A percentile compares a stretch with the other conserved stretches of the same genome.
phyloP scores from a whole-genome alignment of 2,888 invertebrate species.

The Mesodorylaimus sp. region DNA sequence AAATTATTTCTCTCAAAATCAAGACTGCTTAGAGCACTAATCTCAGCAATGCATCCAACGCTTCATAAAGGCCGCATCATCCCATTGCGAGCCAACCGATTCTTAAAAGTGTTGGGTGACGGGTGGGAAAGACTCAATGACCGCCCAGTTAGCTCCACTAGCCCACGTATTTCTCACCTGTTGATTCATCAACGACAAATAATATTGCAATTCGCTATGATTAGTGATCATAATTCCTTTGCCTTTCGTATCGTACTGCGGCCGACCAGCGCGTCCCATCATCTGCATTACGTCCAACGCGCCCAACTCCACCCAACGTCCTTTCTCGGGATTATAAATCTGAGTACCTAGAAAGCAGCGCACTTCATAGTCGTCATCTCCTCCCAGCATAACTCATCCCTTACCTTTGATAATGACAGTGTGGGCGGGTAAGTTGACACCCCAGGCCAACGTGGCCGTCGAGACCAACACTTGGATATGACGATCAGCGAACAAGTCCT shows the following conservation, averaged over 20 bases:
- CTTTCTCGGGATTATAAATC: conserved; percentile 93
- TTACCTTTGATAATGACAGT: conserved; percentile 96
- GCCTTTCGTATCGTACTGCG: conserved; percentile 94
- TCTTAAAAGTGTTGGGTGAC: too few relatives aligned
- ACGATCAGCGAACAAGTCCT: conserved; percentile 90
- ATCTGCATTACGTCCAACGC: conserved; percentile 94
- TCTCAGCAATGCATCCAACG: too few relatives aligned
- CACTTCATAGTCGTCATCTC: too few relatives aligned
- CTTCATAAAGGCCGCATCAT: too few relatives aligned
- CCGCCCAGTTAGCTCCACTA: too few relatives aligned
- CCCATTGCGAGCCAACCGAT: too few relatives aligned
- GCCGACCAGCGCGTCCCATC: conserved; percentile 91
- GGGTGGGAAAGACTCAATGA: too few relatives aligned
- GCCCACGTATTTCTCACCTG: conserved; percentile 44
- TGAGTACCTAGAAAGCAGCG: conserved; percentile 37
- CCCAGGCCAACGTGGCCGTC: conserved; percentile 96
- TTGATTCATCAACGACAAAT: conserved; percentile 86
- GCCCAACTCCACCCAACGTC: conserved; percentile 90
- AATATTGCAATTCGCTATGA: conserved; percentile 94
- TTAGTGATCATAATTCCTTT: conserved; percentile 92
- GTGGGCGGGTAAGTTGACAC: conserved; percentile 95
- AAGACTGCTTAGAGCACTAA: too few relatives aligned
- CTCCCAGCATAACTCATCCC: too few relatives aligned
- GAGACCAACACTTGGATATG: conserved; percentile 95
- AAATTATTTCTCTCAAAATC: too few relatives aligned